These are phyloP conservation scores for Geotrupes spiniger DNA, from an alignment of 2,888 invertebrate species.

Conservation along the genomic window DNA sequence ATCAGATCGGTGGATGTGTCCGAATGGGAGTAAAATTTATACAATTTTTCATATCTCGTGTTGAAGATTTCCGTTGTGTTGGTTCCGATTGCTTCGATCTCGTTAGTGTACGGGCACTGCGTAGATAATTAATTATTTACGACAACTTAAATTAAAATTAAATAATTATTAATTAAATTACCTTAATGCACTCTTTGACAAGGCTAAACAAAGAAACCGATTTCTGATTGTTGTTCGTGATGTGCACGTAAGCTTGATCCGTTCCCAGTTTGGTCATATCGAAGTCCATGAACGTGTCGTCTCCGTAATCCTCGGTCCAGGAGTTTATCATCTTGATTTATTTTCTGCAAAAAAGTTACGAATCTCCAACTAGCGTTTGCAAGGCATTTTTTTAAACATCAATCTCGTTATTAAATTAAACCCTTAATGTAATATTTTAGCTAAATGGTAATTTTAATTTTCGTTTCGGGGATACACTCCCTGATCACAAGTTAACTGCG, in stretches of 20 bases:
- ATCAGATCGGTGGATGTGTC: conserved; percentile 49
- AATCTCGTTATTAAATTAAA: too few relatives aligned
- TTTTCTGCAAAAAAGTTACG: too few relatives aligned
- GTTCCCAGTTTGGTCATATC: conserved; percentile 59
- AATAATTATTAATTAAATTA: too few relatives aligned
- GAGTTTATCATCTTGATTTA: conserved; percentile 46
- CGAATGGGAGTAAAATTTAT: conserved; percentile 20
- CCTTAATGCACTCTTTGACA: conserved; percentile 69
- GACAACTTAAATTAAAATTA: too few relatives aligned
- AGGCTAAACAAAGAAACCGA: conserved; percentile 62
- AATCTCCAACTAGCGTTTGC: too few relatives aligned
- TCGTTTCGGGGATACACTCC: too few relatives aligned
- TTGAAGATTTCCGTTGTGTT: background rate
- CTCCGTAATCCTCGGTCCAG: conserved; percentile 60
- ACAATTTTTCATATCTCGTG: conserved; percentile 19
- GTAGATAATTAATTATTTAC: too few relatives aligned
- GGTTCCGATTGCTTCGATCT: background rate
- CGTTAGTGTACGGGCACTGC: conserved; percentile 31
- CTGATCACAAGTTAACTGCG: too few relatives aligned
- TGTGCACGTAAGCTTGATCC: conserved; percentile 65
- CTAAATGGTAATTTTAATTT: too few relatives aligned
- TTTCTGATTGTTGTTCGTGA: conserved; percentile 41
- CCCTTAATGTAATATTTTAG: too few relatives aligned
- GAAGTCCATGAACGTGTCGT: conserved; percentile 53
- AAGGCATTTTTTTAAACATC: too few relatives aligned